phyloP scores from a whole-genome alignment of 53 echinoderm and acorn worm species.

The Arbacia lixula region DNA sequence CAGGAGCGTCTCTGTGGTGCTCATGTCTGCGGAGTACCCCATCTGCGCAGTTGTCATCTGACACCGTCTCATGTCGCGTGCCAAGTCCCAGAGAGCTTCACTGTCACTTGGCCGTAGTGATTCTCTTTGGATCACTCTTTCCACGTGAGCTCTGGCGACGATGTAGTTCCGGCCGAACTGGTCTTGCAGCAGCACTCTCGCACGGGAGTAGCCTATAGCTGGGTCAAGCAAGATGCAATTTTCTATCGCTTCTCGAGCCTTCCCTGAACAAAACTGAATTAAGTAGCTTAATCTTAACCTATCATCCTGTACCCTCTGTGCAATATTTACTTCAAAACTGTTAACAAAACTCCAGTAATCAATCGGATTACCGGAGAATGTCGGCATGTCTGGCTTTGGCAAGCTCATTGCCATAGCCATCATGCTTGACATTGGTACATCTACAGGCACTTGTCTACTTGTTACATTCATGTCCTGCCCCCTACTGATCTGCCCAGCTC shows the following conservation, averaged over 20 bases:
- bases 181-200: conserved; percentile 49
- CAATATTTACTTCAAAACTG: conserved; percentile 65
- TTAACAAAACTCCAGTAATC: conserved; percentile 72
- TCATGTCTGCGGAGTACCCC: conserved; percentile 47
- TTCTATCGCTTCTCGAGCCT: conserved; percentile 58
- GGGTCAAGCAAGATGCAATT: conserved; percentile 61
- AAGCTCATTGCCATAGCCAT: conserved; percentile 70
- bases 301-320: conserved; percentile 28
- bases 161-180: conserved; percentile 75
- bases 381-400: conserved; percentile 71
- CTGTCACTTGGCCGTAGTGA: conserved; percentile 35
- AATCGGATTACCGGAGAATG: conserved; percentile 68
- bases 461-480: no score
- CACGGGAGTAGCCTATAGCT: conserved; percentile 23
- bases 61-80: conserved; percentile 62
- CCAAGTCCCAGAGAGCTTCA: conserved; percentile 49
- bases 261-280: conserved; percentile 63
- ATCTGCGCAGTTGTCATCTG: conserved; percentile 46
- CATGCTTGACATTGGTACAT: no score
- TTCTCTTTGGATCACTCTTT: conserved; percentile 34
- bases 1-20: conserved; percentile 43
- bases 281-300: conserved; percentile 51
- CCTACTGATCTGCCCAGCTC: no score
- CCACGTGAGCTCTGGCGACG: conserved; percentile 58
- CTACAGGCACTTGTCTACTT: no score